Evolutionary conservation across 2,888 invertebrate genomes (phyloP).

Genomic region (Ophion costatus): DNA sequence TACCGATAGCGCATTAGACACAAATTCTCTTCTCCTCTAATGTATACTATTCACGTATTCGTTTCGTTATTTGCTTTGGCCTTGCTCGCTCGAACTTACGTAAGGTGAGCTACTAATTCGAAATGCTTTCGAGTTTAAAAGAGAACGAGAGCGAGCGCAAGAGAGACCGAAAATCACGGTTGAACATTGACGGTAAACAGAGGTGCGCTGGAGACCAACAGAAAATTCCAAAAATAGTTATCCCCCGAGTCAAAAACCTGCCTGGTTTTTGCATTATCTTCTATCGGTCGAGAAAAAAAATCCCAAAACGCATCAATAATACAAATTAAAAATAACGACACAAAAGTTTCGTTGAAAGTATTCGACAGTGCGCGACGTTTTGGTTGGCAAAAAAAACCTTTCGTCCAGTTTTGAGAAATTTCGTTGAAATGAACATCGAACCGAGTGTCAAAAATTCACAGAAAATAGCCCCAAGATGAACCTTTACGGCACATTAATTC

Average conservation of each 20-base stretch:
- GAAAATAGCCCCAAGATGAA: too few relatives aligned
- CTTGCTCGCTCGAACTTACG: conserved; percentile 52
- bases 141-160: conserved; percentile 29
- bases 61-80: conserved; percentile 53
- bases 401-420: too few relatives aligned
- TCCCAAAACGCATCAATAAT: background rate
- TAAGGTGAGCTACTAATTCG: conserved; percentile 48
- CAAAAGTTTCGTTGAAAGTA: too few relatives aligned
- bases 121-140: conserved; percentile 40
- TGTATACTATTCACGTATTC: conserved; percentile 33
- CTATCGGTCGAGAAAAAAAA: background rate
- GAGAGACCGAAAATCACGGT: conserved; percentile 30
- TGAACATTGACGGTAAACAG: conserved; percentile 48
- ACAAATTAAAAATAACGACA: background rate
- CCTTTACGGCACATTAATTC: too few relatives aligned
- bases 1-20: conserved; percentile 33
- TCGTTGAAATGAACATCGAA: too few relatives aligned
- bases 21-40: conserved; percentile 35
- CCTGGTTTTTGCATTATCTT: background rate
- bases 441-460: too few relatives aligned
- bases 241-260: conserved; percentile 3
- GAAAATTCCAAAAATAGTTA: conserved; percentile 32
- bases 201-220: conserved; percentile 6
- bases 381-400: too few relatives aligned
- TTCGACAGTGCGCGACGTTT: too few relatives aligned